Evolutionary conservation across 1,140 invertebrate species (phyloP), one percentile per base, ranked within the genome.

Genomic region (Atopsyche davidsoni): DNA sequence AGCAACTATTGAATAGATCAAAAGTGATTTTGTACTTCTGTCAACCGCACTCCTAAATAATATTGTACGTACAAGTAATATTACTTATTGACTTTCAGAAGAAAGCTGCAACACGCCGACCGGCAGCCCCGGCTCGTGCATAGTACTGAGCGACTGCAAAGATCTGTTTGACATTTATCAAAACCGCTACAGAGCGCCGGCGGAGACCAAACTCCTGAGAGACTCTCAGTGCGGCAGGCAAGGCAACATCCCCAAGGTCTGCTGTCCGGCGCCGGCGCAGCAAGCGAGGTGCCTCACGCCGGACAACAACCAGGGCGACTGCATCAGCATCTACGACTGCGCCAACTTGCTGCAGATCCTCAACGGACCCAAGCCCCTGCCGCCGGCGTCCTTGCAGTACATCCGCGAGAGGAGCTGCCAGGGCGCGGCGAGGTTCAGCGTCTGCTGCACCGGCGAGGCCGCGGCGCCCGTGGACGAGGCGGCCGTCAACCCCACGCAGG

Each of bases 271-370:
- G 39, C 19, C 39, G 7, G 13, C 39, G 6, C 39, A 39, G 39
- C 25, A n/a, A 28, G 25, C 75, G 72, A 42, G 57, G 40, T 11
- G n/a, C n/a, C n/a, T n/a, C 46, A 67, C 67, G 4, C 69, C 72
- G 13, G 59, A 62, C 38, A 50, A 57, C 22, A 61, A 60, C 17
- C 36, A 23, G 1, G 75, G 73, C 3, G 50, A 58, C 4, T 77
- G 75, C 53, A 56, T 72, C 3, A 55, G 55, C 13, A 59, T 75
- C 3, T 32, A 55, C 10, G 49, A 61, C 13, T 76, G 75, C 50
- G 53, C 61, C 19, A 60, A 59, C 13, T 60, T 75, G 28, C 13
- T 60, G 16, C 54, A 66, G 11, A 59, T 66, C 14, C 45, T 68
- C 7, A 57, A 53, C 24, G 40, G 40, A 3, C 14, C 50, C 13